Evolutionary conservation across 2,888 invertebrate genomes (phyloP).

Genomic region (Cylindroiulus punctatus): DNA sequence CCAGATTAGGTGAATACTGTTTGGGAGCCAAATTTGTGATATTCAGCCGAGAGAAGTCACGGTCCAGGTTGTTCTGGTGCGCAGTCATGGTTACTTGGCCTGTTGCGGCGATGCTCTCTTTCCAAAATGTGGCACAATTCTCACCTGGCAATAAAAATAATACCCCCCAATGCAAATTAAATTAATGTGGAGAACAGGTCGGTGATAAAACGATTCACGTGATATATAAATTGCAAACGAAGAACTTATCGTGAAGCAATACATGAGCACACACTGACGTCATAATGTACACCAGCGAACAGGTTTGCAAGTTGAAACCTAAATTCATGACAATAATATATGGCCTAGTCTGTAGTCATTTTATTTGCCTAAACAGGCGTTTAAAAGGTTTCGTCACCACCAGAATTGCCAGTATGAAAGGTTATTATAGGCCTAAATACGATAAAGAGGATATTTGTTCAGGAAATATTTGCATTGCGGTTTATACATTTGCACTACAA

Average conservation of each 20-base stretch:
- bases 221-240: not conserved
- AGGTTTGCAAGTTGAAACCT: not conserved
- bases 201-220: not conserved
- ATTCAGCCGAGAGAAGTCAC: conserved; percentile 55
- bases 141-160: not conserved
- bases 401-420: not conserved
- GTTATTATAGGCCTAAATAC: not conserved
- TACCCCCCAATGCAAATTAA: not conserved
- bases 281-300: not conserved
- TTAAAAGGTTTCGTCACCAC: not conserved
- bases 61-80: conserved; percentile 55
- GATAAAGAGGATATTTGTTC: not conserved
- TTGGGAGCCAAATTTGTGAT: conserved; percentile 58
- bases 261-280: not conserved
- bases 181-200: not conserved
- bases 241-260: not conserved
- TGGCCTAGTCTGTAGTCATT: not conserved
- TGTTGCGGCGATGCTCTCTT: not conserved
- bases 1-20: conserved; percentile 58
- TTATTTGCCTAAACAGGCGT: not conserved
- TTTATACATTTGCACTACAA: not conserved
- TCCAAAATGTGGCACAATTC: not conserved
- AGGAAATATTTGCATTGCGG: not conserved
- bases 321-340: not conserved
- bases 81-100: conserved; percentile 55